phyloP scores from a whole-genome alignment of 1,140 invertebrate species.

The Panagrolaimus sp. region DNA sequence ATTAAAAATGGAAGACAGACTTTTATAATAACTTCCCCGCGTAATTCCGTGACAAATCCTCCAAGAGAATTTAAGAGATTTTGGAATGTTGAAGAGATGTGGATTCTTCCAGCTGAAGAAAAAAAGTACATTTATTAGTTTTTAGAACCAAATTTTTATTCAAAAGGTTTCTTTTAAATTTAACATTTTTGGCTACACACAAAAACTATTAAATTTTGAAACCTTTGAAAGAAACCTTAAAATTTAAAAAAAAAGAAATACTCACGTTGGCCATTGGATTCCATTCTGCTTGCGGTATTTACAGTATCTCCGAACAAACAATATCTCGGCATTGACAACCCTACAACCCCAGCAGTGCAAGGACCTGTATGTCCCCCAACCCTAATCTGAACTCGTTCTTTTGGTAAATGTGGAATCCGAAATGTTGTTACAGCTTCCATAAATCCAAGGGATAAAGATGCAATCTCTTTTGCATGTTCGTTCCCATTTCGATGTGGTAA shows the following conservation, averaged over 20 bases:
- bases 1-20: neutral
- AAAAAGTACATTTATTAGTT: neutral
- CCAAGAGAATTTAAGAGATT: conserved; percentile 21
- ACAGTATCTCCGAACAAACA: conserved; percentile 68
- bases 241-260: neutral
- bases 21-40: conserved; percentile 33
- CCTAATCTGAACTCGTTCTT: conserved; percentile 74
- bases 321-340: conserved; percentile 81
- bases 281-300: conserved; percentile 65
- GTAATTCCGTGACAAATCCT: conserved; percentile 29
- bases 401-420: conserved; percentile 64
- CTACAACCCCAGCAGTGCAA: conserved; percentile 62
- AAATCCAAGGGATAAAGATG: conserved; percentile 31
- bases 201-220: neutral
- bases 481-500: conserved; percentile 65
- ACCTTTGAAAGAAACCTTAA: too few species aligned
- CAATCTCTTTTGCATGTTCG: conserved; percentile 67
- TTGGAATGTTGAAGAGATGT: conserved; percentile 21
- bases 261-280: conserved; percentile 63
- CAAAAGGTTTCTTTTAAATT: neutral
- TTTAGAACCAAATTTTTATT: neutral
- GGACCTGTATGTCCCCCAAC: conserved; percentile 53
- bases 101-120: conserved; percentile 27
- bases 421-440: conserved; percentile 26
- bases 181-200: conserved; percentile 9